These are phyloP conservation scores for Rhinopomastus cyanomelas DNA, from an alignment of 2,113 vertebrate genomes.

Conservation along the genomic window DNA sequence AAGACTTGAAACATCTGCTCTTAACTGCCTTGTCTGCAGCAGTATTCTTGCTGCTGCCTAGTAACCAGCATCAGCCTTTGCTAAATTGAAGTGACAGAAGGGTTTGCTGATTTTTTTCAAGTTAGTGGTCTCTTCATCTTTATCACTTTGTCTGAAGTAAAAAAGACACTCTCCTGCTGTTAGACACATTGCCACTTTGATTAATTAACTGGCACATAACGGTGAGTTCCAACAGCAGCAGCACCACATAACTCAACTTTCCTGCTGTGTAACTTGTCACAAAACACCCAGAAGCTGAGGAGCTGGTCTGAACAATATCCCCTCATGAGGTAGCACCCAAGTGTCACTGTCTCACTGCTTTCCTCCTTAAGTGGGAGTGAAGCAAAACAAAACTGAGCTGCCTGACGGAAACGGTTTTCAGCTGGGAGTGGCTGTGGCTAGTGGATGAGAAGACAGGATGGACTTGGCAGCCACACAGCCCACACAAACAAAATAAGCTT, in stretches of 20 bases:
- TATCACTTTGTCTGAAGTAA: background rate
- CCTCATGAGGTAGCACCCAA: background rate
- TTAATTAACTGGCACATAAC: background rate
- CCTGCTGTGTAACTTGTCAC: background rate
- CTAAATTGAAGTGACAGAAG: background rate
- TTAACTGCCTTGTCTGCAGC: background rate
- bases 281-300: background rate
- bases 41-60: background rate
- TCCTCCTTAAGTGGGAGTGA: background rate
- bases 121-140: background rate
- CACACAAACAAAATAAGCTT: background rate
- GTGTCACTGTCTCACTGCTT: background rate
- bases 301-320: background rate
- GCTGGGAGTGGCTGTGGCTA: accelerated
- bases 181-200: background rate
- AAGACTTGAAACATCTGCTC: background rate
- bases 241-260: background rate
- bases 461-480: background rate
- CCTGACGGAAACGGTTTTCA: background rate
- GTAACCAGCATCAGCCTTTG: background rate
- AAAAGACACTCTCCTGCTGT: background rate
- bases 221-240: background rate
- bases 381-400: background rate
- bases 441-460: background rate
- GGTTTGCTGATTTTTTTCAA: background rate